A percentile compares a stretch with the other conserved stretches of the same genome.
Conservation (phyloP, 2,888 invertebrate species). For the Iphiclides podalirius region DNA sequence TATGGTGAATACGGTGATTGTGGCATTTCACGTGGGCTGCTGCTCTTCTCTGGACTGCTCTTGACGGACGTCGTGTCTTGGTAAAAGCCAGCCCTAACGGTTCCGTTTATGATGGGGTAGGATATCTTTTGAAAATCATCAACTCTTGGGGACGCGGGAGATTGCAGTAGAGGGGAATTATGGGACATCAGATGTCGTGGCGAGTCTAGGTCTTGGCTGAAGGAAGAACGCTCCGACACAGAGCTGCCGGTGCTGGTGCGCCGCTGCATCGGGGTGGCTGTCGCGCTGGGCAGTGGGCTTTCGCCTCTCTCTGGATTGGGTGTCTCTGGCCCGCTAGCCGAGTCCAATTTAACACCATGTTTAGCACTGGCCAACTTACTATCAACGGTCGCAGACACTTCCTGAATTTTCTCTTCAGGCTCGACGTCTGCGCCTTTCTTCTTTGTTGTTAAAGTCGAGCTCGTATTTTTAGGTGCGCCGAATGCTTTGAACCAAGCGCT, state of each 20-base stretch:
- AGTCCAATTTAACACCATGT: conserved; percentile 59
- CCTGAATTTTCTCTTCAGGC: conserved; percentile 57
- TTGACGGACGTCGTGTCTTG: conserved; percentile 92
- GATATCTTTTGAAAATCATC: conserved; percentile 85
- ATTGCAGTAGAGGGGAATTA: conserved; percentile 86
- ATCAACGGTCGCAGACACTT: conserved; percentile 46
- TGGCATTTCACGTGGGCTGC: conserved; percentile 88
- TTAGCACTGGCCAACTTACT: conserved; percentile 54
- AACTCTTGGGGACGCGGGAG: conserved; percentile 88
- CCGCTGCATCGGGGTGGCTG: conserved; percentile 77
- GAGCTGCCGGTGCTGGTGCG: conserved; percentile 90
- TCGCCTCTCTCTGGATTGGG: conserved; percentile 68
- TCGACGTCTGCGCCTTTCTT: conserved; percentile 82
- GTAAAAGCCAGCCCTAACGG: conserved; percentile 92
- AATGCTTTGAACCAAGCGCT: conserved; percentile 97
- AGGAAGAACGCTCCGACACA: conserved; percentile 88
- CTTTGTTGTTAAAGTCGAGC: conserved; percentile 70
- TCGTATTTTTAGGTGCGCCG: conserved; percentile 88
- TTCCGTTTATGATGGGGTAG: conserved; percentile 88
- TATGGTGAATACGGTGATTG: conserved; percentile 72
- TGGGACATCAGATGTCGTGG: conserved; percentile 87
- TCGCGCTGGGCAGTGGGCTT: conserved; percentile 56
- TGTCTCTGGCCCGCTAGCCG: conserved; percentile 59
- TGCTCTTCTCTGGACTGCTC: conserved; percentile 91
- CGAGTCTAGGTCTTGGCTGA: conserved; percentile 88